These are phyloP conservation scores for Lemur catta DNA, from an alignment of 2,797 vertebrate species.

Conservation along the genomic window DNA sequence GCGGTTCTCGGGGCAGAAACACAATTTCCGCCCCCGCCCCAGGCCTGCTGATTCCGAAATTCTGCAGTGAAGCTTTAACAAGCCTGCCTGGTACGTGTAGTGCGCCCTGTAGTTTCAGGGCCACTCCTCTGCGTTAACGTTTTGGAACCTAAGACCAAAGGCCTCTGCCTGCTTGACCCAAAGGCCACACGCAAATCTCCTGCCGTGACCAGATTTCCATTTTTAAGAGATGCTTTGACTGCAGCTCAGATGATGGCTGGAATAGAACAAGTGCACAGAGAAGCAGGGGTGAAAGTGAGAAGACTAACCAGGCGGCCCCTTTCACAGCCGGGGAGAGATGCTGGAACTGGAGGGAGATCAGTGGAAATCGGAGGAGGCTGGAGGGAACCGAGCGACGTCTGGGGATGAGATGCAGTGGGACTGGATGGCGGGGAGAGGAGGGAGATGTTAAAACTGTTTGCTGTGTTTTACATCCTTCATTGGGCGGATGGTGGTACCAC, in stretches of 20 bases:
- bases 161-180: background rate
- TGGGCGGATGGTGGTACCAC: no score
- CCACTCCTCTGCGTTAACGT: background rate
- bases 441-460: background rate
- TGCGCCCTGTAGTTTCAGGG: background rate
- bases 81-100: background rate
- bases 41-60: background rate
- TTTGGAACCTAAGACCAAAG: background rate
- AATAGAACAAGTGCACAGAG: background rate
- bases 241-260: background rate
- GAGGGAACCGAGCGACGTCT: background rate
- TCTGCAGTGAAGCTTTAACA: background rate
- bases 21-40: background rate
- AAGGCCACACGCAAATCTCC: background rate
- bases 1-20: background rate
- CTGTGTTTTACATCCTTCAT: background rate
- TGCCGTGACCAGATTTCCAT: background rate
- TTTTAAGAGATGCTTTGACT: background rate
- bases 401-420: background rate
- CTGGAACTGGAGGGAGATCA: background rate
- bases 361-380: background rate
- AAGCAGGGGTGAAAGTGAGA: background rate
- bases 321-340: background rate
- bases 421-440: background rate
- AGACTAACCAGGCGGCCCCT: fast-evolving